Evolutionary conservation across 53 echinoderm and acorn worm species (phyloP), one percentile per base, ranked within the genome.

Genomic region (Paracentrotus lividus): DNA sequence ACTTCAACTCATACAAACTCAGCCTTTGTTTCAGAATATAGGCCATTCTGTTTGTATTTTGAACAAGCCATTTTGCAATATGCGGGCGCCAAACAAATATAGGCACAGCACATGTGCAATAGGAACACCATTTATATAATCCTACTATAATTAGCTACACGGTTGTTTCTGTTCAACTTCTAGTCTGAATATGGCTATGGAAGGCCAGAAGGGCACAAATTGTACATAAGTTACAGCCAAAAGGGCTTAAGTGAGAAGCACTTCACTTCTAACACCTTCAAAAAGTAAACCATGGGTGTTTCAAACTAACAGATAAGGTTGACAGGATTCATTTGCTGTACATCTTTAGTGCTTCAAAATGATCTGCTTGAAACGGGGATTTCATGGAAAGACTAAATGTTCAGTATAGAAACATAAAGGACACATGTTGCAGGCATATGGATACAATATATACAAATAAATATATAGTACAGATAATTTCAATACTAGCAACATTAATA

Each of bases 381-480:
- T 40, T 16, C 5, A 38, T 72, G 72, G 72, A 72, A 72, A 72
- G 72, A 72, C 72, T 72, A 72, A 36, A 36, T 72, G 32, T 6
- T 36, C 5, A 18, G 32, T 32, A 72, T 38, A 72, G 72, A 40
- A 72, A 40, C 72, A 64, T 31, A 64, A 64, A 26, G 27, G 72
- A 21, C 36, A 6, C 38, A 36, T 72, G 72, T 38, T 72, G 72
- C 72, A 72, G 40, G 72, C 72, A 40, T 72, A 88, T 88, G 18
- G 43, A 53, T 53, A 56, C 88, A 88, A 58, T 88, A 88, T 88
- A 88, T 88, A 88, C 88, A 88, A 88, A 88, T 88, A 88, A 88
- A 88, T 88, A 88, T 88, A 88, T 88, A 88, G 54, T 56, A 88
- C 88, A 88, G 54, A n/a, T 88, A 57, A 88, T 88, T 88, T 54